Conservation (phyloP, 2,888 invertebrate genomes). For the Icerya purchasi region DNA sequence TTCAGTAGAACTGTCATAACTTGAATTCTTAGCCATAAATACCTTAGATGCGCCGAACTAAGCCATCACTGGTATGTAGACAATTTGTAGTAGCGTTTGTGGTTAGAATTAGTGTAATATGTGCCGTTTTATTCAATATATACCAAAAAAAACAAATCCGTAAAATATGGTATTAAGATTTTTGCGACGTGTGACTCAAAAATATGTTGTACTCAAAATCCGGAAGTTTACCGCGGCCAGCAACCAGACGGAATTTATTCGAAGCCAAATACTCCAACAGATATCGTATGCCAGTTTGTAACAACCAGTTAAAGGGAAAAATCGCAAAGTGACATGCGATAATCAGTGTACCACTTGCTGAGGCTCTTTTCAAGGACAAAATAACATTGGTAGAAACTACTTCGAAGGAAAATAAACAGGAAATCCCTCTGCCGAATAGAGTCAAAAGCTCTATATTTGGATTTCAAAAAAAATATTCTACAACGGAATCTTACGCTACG, state of each 20-base stretch:
- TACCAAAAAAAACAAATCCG: background rate
- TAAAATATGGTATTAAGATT: background rate
- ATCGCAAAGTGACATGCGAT: background rate
- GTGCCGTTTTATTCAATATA: too few species aligned
- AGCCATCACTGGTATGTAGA: too few species aligned
- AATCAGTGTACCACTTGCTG: background rate
- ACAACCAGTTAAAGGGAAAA: background rate
- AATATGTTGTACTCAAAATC: background rate
- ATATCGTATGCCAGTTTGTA: background rate
- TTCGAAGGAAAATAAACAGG: background rate
- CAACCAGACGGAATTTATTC: background rate
- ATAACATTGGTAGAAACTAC: background rate
- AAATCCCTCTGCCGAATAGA: too few species aligned
- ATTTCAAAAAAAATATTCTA: too few species aligned
- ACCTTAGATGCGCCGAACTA: too few species aligned
- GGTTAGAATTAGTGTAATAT: too few species aligned
- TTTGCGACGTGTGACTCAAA: background rate
- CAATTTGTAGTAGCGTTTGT: too few species aligned
- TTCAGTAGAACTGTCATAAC: too few species aligned
- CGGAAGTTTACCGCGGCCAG: background rate
- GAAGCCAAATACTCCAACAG: background rate
- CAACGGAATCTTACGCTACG: too few species aligned
- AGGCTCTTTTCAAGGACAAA: background rate
- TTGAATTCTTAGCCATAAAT: too few species aligned
- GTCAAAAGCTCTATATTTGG: too few species aligned